Base-by-base conservation (phyloP, 2,113 vertebrate genomes). In the Dipodomys spectabilis region DNA sequence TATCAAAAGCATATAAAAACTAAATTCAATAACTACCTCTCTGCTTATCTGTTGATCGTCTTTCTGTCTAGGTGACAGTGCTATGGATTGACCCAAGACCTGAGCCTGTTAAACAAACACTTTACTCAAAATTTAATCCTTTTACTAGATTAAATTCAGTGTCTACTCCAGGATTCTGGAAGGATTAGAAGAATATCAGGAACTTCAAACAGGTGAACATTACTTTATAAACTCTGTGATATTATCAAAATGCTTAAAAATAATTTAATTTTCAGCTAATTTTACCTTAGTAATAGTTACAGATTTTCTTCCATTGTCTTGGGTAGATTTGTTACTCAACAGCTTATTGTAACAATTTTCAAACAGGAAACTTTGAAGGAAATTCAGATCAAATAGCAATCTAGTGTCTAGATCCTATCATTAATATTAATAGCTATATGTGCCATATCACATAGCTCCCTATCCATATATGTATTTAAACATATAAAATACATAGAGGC, bases 191-290 rank as follows among this genome's bases (percentile, higher is more conserved):
- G 1, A 85, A 84, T 27, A 35, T 1, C 68, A 20, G 32, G 0
- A 3, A 35, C 20, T 69, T 49, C 6, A 68, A 2, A 79, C 7
- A 74, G 5, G 1, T 75, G 30, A 45, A 9, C 2, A 68, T 13
- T 90, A 35, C 77, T 57, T 78, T 79, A 44, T 86, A 20, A 6
- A 77, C 88, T 7, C 4, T 28, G 75, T 49, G 30, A 60, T 20
- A 60, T 84, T 62, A 77, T 23, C 6, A 75, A 86, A 88, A 88
- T 6, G 11, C 0, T 39, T 68, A 11, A 92, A 86, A 8, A 13
- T 16, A 82, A 88, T 49, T 92, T 75, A n/a, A 71, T 69, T 95
- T 30, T 88, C 64, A 79, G 39, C 10, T 69, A 73, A 22, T 5
- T 35, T 77, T 91, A 72, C 0, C 20, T 81, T 64, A 79, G 39